phyloP scores from a whole-genome alignment of 2,113 vertebrate species.

The Hypanus sabinus region DNA sequence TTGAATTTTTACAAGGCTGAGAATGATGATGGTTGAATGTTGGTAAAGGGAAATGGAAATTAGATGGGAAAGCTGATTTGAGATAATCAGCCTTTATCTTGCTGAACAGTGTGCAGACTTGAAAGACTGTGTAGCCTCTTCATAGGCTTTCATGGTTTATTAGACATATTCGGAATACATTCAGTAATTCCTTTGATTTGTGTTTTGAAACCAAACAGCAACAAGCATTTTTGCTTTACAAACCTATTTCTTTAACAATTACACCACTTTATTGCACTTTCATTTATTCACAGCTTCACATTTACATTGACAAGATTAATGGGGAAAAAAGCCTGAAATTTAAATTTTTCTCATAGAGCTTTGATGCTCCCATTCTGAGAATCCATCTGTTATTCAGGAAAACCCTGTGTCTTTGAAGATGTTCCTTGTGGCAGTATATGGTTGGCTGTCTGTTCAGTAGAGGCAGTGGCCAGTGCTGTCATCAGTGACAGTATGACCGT shows the following conservation, averaged over 20 bases:
- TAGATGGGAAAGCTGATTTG: too few relatives aligned
- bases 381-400: conserved; percentile 6
- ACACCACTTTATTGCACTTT: not conserved
- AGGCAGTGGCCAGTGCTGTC: not conserved
- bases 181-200: not conserved
- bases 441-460: not conserved
- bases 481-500: not conserved
- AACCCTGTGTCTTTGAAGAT: not conserved
- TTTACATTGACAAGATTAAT: not conserved
- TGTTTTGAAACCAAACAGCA: not conserved
- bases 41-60: too few relatives aligned
- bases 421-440: not conserved
- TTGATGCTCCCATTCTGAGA: not conserved
- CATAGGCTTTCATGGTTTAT: too few relatives aligned
- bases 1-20: too few relatives aligned
- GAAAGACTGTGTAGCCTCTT: too few relatives aligned
- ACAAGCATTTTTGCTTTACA: not conserved
- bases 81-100: too few relatives aligned
- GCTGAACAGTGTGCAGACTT: too few relatives aligned
- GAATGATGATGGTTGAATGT: too few relatives aligned
- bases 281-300: not conserved
- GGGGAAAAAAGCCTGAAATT: not conserved
- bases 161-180: not conserved
- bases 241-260: too few relatives aligned
- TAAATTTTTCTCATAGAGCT: not conserved